Evolutionary conservation across 2,888 invertebrate species (phyloP).

Genomic region (Augochlorella aurata): DNA sequence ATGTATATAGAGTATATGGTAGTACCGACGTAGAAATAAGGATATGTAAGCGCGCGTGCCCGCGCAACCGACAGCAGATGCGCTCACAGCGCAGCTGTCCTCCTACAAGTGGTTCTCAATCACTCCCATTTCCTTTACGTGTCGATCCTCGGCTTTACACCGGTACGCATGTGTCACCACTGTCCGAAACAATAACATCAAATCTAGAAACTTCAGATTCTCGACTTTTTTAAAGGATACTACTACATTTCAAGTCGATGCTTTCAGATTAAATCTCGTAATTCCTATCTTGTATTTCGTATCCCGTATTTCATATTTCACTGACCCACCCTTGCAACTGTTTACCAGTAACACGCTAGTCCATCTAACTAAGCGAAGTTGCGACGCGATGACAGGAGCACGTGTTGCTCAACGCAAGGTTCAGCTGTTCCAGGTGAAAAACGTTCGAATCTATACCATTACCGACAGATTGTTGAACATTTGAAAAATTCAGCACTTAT

Average conservation of each 20-base stretch:
- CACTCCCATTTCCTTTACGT: slow-evolving; percentile 71
- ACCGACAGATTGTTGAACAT: slow-evolving; percentile 32
- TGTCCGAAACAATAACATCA: slow-evolving; percentile 26
- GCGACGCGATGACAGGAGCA: slow-evolving; percentile 49
- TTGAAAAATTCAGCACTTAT: slow-evolving; percentile 23
- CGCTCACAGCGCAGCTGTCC: slow-evolving; percentile 80
- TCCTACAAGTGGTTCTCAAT: slow-evolving; percentile 82
- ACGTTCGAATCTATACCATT: slow-evolving; percentile 10
- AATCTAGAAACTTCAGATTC: neutral
- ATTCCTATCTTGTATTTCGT: neutral
- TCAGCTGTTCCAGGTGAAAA: slow-evolving; percentile 64
- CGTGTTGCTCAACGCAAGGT: slow-evolving; percentile 52
- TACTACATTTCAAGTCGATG: neutral
- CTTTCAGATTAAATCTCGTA: neutral
- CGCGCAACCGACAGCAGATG: slow-evolving; percentile 80
- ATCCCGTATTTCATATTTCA: neutral
- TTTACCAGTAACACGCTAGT: neutral
- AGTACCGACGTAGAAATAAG: slow-evolving; percentile 67
- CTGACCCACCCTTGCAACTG: neutral
- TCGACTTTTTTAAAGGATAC: neutral
- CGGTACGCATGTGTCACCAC: slow-evolving; percentile 20
- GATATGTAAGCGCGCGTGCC: slow-evolving; percentile 79
- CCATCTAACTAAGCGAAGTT: slow-evolving; percentile 16
- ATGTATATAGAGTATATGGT: slow-evolving; percentile 39
- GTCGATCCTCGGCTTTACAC: slow-evolving; percentile 17